Evolutionary conservation across 1,140 invertebrate genomes (phyloP).

Genomic region (Acyrthosiphon pisum): DNA sequence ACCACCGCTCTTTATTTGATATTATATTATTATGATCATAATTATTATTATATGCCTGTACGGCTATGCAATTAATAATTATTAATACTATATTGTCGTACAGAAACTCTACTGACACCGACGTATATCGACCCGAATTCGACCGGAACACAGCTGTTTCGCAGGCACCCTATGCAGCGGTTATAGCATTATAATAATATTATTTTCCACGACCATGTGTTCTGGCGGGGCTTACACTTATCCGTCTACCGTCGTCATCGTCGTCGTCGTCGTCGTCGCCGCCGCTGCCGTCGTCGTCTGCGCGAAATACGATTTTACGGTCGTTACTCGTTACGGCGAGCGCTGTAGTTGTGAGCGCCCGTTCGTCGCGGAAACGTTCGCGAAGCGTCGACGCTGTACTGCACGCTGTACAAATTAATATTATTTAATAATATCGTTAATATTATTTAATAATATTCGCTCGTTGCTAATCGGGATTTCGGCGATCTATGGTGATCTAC

Average conservation of each 20-base stretch:
- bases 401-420: neutral
- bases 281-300: too few species aligned
- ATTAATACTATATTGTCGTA: neutral
- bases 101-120: neutral
- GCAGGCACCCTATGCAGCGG: neutral
- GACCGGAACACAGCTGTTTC: neutral
- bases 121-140: neutral
- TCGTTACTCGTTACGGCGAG: neutral
- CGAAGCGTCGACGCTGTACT: neutral
- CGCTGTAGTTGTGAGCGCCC: neutral
- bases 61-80: too few species aligned
- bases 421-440: neutral
- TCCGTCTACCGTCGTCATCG: neutral
- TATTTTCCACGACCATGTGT: constrained; percentile 8
- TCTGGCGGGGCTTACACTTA: neutral
- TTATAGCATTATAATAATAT: neutral
- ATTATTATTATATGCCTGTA: neutral
- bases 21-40: too few species aligned
- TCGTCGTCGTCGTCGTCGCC: too few species aligned
- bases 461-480: neutral
- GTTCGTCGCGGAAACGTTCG: neutral
- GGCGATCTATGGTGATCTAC: too few species aligned
- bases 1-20: too few species aligned
- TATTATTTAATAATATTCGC: neutral
- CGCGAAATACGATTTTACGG: neutral